Conservation (phyloP, 2,113 vertebrate species). For the Hassar affinis region DNA sequence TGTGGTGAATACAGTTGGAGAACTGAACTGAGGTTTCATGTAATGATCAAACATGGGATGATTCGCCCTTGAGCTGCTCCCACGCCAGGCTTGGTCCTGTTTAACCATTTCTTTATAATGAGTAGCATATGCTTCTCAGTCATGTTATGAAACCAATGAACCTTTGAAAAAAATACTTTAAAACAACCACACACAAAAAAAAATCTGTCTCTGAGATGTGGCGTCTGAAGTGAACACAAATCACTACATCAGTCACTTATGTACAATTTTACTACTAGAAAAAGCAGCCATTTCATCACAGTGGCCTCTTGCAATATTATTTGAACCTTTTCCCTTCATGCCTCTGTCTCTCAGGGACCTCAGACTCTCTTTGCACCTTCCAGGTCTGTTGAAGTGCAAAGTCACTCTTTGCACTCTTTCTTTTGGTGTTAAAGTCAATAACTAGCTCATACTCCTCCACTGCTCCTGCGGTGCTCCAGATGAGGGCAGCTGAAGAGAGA, state of each 20-base stretch:
- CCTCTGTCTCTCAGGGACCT: slow-evolving; percentile 20
- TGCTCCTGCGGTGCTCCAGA: slow-evolving; percentile 10
- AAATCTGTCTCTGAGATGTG: not conserved
- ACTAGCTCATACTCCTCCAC: slow-evolving; percentile 6
- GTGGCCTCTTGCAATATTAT: not conserved
- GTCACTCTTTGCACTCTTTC: slow-evolving; percentile 30
- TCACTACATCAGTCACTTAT: not conserved
- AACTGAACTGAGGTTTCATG: not conserved
- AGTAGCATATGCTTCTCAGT: slow-evolving; percentile 6
- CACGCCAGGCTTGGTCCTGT: not conserved
- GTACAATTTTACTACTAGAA: not conserved
- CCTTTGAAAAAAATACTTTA: slow-evolving; percentile 7
- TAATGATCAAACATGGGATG: not conserved
- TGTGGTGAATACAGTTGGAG: slow-evolving; percentile 8
- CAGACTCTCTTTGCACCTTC: slow-evolving; percentile 14
- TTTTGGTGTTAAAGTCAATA: slow-evolving; percentile 26
- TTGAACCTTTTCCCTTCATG: not conserved
- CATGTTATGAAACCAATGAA: not conserved
- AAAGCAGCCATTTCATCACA: not conserved
- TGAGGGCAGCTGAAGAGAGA: slow-evolving; percentile 44
- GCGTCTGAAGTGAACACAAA: not conserved
- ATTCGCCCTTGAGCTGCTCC: not conserved
- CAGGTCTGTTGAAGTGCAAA: slow-evolving; percentile 42
- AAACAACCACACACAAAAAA: not conserved
- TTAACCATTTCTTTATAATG: slow-evolving; percentile 13